A percentile compares a stretch with the other conserved stretches of the same genome.
These are phyloP conservation scores for Aptenodytes forsteri DNA, from an alignment of 2,113 vertebrate species.

Conservation along the genomic window DNA sequence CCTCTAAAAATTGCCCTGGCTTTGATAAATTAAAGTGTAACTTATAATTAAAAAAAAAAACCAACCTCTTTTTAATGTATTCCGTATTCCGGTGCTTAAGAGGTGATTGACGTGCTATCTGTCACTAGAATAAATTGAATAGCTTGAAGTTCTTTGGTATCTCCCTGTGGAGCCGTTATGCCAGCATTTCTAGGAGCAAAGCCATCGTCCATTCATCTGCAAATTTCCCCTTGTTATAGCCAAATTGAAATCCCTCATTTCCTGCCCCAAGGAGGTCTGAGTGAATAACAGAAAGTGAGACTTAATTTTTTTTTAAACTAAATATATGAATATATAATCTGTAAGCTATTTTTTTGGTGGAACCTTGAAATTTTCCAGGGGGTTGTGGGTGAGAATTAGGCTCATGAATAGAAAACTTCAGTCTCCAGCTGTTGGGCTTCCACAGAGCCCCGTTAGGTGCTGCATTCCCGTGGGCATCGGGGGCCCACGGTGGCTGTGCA, in stretches of 20 bases:
- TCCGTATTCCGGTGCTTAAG: background rate
- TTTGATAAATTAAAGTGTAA: constrained; percentile 54
- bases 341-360: background rate
- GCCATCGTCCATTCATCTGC: constrained; percentile 48
- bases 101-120: constrained; percentile 18
- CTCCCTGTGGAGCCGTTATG: background rate
- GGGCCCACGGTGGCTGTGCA: background rate
- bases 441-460: background rate
- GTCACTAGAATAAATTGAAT: constrained; percentile 41
- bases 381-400: background rate
- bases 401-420: background rate
- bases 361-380: background rate
- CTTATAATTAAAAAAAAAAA: constrained; percentile 17
- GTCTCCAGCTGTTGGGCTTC: background rate
- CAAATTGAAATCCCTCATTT: constrained; percentile 4
- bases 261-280: background rate
- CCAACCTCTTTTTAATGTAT: background rate
- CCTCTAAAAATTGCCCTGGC: constrained; percentile 33
- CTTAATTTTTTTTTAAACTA: background rate
- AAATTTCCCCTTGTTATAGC: background rate
- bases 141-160: constrained; percentile 16
- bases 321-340: background rate
- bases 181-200: constrained; percentile 48
- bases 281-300: background rate
- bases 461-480: background rate